Evolutionary conservation across 2,888 invertebrate species (phyloP).

Genomic region (Stenurella melanura): DNA sequence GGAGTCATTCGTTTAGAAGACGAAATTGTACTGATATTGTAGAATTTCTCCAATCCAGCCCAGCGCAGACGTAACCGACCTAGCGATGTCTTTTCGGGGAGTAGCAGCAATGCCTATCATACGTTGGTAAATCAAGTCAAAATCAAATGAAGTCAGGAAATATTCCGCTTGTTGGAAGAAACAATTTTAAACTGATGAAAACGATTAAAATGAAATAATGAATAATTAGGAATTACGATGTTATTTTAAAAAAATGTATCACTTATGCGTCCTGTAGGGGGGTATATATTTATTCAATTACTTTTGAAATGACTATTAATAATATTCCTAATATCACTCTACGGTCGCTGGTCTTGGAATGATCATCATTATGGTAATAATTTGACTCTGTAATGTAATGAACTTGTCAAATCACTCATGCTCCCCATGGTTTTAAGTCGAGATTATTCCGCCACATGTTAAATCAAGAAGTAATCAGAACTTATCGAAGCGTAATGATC

Average conservation of each 20-base stretch:
- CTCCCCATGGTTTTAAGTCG: conserved; percentile 44
- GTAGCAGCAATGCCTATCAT: too few relatives aligned
- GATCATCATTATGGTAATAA: conserved; percentile 28
- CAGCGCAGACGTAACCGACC: too few relatives aligned
- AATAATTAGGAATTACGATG: neutral
- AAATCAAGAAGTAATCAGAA: conserved; percentile 64
- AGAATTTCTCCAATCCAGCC: too few relatives aligned
- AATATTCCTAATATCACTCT: neutral
- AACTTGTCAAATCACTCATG: conserved; percentile 49
- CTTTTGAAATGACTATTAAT: neutral
- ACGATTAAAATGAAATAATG: neutral
- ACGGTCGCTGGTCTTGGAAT: neutral
- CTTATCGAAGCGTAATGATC: conserved; percentile 62
- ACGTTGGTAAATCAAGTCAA: too few relatives aligned
- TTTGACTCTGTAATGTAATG: conserved; percentile 39
- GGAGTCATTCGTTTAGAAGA: too few relatives aligned
- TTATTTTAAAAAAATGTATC: neutral
- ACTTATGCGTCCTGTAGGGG: neutral
- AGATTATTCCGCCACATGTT: conserved; percentile 60
- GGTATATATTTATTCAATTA: neutral
- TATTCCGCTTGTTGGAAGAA: neutral
- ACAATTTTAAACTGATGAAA: neutral
- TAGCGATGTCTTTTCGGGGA: too few relatives aligned
- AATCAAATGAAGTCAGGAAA: too few relatives aligned
- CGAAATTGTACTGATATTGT: too few relatives aligned